Conservation (phyloP, 2,888 invertebrate genomes). For the Metacarcinus magister region DNA sequence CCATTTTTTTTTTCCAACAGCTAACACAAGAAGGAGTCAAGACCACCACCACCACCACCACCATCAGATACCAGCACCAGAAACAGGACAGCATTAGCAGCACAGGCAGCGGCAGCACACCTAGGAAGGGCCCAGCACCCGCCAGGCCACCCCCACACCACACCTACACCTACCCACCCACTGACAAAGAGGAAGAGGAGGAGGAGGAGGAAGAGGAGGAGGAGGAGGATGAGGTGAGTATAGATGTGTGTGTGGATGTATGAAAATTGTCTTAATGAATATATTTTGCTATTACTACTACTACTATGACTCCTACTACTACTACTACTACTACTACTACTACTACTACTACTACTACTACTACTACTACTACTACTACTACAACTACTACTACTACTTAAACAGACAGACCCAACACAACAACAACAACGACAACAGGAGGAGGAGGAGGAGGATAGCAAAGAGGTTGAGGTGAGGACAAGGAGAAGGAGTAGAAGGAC, state of each 20-base stretch:
- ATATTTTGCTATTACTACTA: background rate
- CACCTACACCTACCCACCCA: background rate
- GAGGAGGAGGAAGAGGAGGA: background rate
- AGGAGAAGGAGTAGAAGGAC: background rate
- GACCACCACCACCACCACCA: background rate
- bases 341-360: conserved; percentile 52
- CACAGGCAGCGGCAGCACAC: conserved; percentile 19
- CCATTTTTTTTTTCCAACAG: background rate
- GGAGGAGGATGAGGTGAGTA: background rate
- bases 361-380: conserved; percentile 46
- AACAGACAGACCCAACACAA: background rate
- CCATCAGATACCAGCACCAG: conserved; percentile 28
- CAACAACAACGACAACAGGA: background rate
- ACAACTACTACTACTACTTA: conserved; percentile 38
- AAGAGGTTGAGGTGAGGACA: background rate
- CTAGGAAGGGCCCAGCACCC: background rate
- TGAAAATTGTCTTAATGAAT: background rate
- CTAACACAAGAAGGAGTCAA: conserved; percentile 26
- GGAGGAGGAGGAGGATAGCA: background rate
- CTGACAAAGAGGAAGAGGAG: background rate
- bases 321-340: background rate
- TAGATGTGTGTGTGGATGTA: background rate
- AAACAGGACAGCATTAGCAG: conserved; percentile 70
- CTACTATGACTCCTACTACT: background rate
- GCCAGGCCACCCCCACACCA: conserved; percentile 22